These are phyloP conservation scores for Panorpa germanica DNA, from an alignment of 2,888 invertebrate genomes.

Conservation along the genomic window DNA sequence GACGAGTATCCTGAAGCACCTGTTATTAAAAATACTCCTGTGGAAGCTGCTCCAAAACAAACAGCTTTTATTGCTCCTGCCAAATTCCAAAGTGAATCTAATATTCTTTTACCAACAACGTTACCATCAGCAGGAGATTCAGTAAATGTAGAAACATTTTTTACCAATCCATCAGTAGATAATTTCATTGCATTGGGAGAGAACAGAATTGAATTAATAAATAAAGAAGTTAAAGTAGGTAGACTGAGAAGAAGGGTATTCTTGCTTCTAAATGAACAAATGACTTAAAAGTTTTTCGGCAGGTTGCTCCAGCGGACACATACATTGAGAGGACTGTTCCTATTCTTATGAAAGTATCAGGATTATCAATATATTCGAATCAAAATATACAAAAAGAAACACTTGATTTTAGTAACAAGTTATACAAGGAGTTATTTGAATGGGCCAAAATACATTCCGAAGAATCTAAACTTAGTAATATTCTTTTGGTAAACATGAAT, in stretches of 20 bases:
- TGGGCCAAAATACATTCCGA: no score
- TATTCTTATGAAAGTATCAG: constrained; percentile 22
- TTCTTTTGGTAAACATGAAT: no score
- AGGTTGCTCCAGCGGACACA: no score
- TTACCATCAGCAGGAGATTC: no score
- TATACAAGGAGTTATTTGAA: constrained; percentile 20
- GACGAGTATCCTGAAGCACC: background rate
- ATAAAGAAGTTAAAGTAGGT: constrained; percentile 17
- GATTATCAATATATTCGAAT: constrained; percentile 19
- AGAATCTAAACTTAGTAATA: no score
- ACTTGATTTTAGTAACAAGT: constrained; percentile 17
- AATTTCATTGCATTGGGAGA: constrained; percentile 20
- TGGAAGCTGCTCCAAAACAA: constrained; percentile 12
- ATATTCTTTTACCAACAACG: no score
- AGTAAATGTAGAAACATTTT: constrained; percentile 19
- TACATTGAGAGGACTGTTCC: no score
- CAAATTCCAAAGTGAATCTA: constrained; percentile 6
- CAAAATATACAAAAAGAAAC: no score
- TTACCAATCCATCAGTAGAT: constrained; percentile 18
- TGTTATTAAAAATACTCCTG: constrained; percentile 2
- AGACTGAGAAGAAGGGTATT: no score
- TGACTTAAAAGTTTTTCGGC: no score
- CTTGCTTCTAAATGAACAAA: no score
- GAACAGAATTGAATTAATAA: constrained; percentile 18
- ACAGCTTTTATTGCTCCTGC: constrained; percentile 9